phyloP scores from a whole-genome alignment of 2,888 invertebrate species.

The Scaptomyza parva region DNA sequence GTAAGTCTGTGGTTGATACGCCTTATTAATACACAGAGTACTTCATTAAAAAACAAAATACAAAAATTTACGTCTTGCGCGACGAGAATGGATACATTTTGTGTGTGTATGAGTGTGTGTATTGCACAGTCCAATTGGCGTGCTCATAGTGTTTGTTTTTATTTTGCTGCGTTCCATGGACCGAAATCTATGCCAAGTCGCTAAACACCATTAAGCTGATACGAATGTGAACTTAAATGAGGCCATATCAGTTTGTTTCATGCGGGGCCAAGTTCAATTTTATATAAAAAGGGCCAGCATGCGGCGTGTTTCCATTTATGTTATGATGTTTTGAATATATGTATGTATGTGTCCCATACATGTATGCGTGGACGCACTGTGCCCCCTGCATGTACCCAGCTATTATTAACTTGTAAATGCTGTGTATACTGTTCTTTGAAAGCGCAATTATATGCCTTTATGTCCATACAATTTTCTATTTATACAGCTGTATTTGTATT shows the following conservation, averaged over 20 bases:
- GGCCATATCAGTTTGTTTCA: slow-evolving; percentile 18
- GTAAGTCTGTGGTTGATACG: slow-evolving; percentile 74
- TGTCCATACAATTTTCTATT: slow-evolving; percentile 20
- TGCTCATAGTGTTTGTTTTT: slow-evolving; percentile 61
- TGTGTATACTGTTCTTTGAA: slow-evolving; percentile 4
- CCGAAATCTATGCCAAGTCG: slow-evolving; percentile 20
- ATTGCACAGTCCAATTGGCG: slow-evolving; percentile 61
- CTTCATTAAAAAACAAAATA: slow-evolving; percentile 23
- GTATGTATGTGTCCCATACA: slow-evolving; percentile 14
- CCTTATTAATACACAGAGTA: slow-evolving; percentile 1
- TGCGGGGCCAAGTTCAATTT: slow-evolving; percentile 43
- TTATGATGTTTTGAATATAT: slow-evolving; percentile 20
- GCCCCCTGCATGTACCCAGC: slow-evolving; percentile 36
- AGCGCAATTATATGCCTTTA: slow-evolving; percentile 8
- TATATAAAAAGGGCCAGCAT: slow-evolving; percentile 15
- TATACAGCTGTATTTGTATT: slow-evolving; percentile 36
- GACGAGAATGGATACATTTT: slow-evolving; percentile 8
- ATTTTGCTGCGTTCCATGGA: slow-evolving; percentile 38
- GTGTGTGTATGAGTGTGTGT: slow-evolving; percentile 14
- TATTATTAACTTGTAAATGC: slow-evolving; percentile 54
- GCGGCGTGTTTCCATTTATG: slow-evolving; percentile 15
- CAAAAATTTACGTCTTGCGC: slow-evolving; percentile 40
- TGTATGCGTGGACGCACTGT: slow-evolving; percentile 28
- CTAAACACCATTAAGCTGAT: slow-evolving; percentile 17
- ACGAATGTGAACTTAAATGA: slow-evolving; percentile 3